These are phyloP conservation scores for Lemur catta DNA, from an alignment of 2,797 vertebrate genomes.

Conservation along the genomic window DNA sequence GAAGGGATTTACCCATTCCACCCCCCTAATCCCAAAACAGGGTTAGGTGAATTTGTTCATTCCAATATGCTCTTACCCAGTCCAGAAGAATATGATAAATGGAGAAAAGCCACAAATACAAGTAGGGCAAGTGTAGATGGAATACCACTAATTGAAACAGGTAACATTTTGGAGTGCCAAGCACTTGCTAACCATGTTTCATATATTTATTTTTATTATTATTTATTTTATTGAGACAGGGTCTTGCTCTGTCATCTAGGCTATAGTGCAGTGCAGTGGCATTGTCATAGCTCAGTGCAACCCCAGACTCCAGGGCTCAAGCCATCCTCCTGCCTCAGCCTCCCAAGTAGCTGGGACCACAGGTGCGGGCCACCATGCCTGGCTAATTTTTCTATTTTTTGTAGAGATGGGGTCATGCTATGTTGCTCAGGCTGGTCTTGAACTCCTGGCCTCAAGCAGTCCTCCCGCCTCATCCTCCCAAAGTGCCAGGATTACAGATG, in stretches of 20 bases:
- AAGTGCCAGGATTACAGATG: not conserved
- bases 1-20: not conserved
- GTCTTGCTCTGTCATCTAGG: not conserved
- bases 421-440: not conserved
- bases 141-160: not conserved
- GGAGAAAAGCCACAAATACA: not conserved
- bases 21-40: no score
- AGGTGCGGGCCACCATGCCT: not conserved
- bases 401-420: not conserved
- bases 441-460: not conserved
- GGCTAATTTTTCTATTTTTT: not conserved
- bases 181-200: not conserved
- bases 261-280: not conserved
- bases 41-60: not conserved
- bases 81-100: not conserved
- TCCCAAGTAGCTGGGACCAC: not conserved
- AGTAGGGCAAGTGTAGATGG: not conserved
- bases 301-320: not conserved
- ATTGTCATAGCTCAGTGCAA: not conserved
- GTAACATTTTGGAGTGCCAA: not conserved
- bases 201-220: not conserved
- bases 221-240: not conserved
- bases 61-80: not conserved
- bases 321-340: not conserved
- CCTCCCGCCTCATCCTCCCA: not conserved